phyloP scores from a whole-genome alignment of 2,113 vertebrate genomes.

The Rhabdomys dilectus region DNA sequence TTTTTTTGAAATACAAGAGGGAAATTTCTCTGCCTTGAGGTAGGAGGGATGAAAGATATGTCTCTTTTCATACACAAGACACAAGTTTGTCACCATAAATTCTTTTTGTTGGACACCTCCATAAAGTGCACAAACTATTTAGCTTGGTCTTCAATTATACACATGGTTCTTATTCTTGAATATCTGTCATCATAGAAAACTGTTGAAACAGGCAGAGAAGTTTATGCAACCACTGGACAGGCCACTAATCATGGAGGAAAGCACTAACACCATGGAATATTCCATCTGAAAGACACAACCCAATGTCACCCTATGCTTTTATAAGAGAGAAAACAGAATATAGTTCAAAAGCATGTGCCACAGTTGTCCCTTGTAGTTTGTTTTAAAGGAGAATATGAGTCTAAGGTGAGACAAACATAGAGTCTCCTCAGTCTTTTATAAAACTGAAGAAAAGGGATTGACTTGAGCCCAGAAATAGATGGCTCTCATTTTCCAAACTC shows the following conservation, averaged over 20 bases:
- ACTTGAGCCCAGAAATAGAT: not conserved
- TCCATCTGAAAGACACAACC: not conserved
- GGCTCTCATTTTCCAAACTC: not conserved
- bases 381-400: not conserved
- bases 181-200: not conserved
- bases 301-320: not conserved
- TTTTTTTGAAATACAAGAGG: not conserved
- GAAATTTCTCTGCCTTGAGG: not conserved
- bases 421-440: not conserved
- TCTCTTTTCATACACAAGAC: not conserved
- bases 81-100: accelerated
- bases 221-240: too few species aligned
- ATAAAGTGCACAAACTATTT: not conserved
- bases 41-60: not conserved
- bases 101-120: not conserved
- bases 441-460: not conserved
- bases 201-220: not conserved
- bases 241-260: accelerated
- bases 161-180: not conserved
- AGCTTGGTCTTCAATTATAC: not conserved
- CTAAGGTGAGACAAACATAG: not conserved
- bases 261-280: not conserved
- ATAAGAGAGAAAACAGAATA: not conserved
- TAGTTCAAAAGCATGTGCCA: not conserved
- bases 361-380: not conserved